Evolutionary conservation across 2,113 vertebrate genomes (phyloP).

Genomic region (Ictalurus punctatus): DNA sequence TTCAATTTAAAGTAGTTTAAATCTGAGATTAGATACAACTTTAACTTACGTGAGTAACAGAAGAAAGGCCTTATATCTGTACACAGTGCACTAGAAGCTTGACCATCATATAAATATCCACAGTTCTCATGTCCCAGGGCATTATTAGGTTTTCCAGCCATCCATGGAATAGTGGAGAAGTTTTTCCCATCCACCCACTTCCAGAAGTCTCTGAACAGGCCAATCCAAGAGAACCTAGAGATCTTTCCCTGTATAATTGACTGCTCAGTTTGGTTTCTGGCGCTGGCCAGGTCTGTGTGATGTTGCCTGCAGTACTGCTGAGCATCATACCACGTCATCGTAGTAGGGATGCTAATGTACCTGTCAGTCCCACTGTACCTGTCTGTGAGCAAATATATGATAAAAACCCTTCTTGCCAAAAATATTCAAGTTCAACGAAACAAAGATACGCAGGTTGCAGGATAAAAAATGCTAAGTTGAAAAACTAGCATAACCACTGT

Average conservation of each 20-base stretch:
- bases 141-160: background rate
- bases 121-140: background rate
- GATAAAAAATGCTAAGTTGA: too few relatives aligned
- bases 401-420: background rate
- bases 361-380: background rate
- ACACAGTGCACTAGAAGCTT: background rate
- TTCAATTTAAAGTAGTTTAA: background rate
- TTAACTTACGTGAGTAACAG: background rate
- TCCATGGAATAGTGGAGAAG: background rate
- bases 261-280: background rate
- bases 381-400: background rate
- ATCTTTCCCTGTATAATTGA: background rate
- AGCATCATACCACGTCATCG: background rate
- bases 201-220: background rate
- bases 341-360: background rate
- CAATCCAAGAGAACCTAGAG: background rate
- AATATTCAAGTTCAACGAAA: background rate
- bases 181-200: background rate
- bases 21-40: background rate
- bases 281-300: background rate
- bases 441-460: background rate
- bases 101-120: background rate
- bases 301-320: background rate
- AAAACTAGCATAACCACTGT: too few relatives aligned
- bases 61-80: background rate